These are phyloP conservation scores for Eupeodes luniger DNA, from an alignment of 2,888 invertebrate species.

Conservation along the genomic window DNA sequence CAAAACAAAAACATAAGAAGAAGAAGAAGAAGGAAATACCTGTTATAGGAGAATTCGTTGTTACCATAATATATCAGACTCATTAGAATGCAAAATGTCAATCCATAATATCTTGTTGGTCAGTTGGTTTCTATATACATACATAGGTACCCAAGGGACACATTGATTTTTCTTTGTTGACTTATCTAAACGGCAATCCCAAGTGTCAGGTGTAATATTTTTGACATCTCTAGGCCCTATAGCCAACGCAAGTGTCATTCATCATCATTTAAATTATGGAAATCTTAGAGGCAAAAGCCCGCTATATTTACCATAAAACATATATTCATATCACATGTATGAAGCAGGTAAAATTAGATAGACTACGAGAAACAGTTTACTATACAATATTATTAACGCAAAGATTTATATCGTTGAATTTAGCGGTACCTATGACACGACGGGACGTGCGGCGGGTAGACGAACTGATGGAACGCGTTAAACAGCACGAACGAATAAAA, in stretches of 20 bases:
- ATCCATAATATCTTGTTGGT: conserved; percentile 12
- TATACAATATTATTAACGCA: conserved; percentile 53
- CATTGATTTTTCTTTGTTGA: conserved; percentile 2
- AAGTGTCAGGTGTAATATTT: conserved; percentile 57
- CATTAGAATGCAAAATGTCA: neutral
- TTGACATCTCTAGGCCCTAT: conserved; percentile 38
- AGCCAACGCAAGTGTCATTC: conserved; percentile 58
- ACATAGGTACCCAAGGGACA: neutral
- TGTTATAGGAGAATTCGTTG: neutral
- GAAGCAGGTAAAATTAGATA: conserved; percentile 9
- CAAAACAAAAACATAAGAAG: neutral
- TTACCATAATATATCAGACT: too few relatives aligned
- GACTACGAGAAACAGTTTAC: conserved; percentile 13
- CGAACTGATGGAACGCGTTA: conserved; percentile 26
- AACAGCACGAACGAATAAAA: conserved; percentile 30
- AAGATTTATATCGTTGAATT: conserved; percentile 49
- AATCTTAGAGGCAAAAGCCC: conserved; percentile 8
- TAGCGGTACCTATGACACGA: neutral
- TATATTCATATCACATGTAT: neutral
- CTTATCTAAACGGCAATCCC: conserved; percentile 1
- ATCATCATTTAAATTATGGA: conserved; percentile 53
- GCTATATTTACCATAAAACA: neutral
- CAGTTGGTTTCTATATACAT: neutral
- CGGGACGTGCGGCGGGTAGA: neutral
- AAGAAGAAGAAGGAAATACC: conserved; percentile 3